Conservation (phyloP, 2,113 vertebrate species). For the Cyanistes caeruleus region DNA sequence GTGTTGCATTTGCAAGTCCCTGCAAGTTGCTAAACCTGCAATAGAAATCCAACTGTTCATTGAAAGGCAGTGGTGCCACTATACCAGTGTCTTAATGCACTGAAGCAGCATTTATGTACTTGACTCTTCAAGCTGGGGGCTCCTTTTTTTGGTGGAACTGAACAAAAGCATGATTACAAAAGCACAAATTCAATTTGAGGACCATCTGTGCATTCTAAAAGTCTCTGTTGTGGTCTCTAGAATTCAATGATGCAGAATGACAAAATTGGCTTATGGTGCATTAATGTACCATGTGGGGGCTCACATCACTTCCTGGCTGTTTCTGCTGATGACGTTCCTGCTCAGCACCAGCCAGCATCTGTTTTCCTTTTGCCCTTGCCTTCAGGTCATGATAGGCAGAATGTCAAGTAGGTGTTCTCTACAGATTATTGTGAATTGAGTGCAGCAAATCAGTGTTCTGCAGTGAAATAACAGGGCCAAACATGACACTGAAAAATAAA, state of each 20-base stretch:
- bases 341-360: neutral
- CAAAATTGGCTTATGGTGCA: neutral
- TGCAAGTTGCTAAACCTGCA: neutral
- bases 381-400: neutral
- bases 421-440: neutral
- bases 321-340: neutral
- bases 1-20: neutral
- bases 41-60: neutral
- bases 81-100: neutral
- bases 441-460: neutral
- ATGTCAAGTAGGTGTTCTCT: neutral
- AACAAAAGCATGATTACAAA: neutral
- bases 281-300: neutral
- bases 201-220: neutral
- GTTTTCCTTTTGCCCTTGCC: neutral
- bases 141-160: neutral
- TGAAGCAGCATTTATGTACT: neutral
- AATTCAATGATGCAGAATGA: neutral
- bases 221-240: neutral
- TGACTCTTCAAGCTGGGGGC: neutral
- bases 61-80: neutral
- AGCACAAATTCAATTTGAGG: neutral
- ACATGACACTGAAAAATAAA: neutral
- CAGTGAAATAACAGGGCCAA: neutral
- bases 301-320: neutral